A percentile compares a stretch with the other conserved stretches of the same genome.
phyloP scores from a whole-genome alignment of 2,113 vertebrate genomes.

The Hystrix cristata region DNA sequence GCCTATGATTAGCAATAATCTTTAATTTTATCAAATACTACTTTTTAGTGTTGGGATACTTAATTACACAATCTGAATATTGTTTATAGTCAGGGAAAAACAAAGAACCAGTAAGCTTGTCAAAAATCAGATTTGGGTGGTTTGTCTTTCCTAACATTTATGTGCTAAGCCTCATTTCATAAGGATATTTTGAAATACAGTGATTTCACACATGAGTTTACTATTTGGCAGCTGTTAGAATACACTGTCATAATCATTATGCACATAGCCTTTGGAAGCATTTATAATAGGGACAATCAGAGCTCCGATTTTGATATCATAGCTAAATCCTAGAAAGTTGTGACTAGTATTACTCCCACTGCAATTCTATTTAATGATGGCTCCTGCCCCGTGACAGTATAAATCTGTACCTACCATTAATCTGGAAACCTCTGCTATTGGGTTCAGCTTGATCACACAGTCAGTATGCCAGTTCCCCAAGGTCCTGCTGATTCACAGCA shows the following conservation, averaged over 20 bases:
- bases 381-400: background rate
- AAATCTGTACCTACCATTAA: constrained; percentile 25
- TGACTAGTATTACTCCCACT: background rate
- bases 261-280: background rate
- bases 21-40: background rate
- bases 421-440: background rate
- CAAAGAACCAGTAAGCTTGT: background rate
- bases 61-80: background rate
- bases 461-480: background rate
- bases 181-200: constrained; percentile 28
- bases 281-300: constrained; percentile 7
- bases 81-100: constrained; percentile 15
- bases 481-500: background rate
- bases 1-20: background rate
- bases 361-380: constrained; percentile 32
- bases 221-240: constrained; percentile 43
- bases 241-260: background rate
- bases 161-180: constrained; percentile 48
- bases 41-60: background rate
- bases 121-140: background rate
- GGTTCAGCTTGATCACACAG: constrained; percentile 1
- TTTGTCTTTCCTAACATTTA: background rate
- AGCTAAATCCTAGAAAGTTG: background rate
- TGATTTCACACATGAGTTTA: constrained; percentile 30
- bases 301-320: constrained; percentile 44